Conservation (phyloP, 2,888 invertebrate species). For the Phengaris arion region DNA sequence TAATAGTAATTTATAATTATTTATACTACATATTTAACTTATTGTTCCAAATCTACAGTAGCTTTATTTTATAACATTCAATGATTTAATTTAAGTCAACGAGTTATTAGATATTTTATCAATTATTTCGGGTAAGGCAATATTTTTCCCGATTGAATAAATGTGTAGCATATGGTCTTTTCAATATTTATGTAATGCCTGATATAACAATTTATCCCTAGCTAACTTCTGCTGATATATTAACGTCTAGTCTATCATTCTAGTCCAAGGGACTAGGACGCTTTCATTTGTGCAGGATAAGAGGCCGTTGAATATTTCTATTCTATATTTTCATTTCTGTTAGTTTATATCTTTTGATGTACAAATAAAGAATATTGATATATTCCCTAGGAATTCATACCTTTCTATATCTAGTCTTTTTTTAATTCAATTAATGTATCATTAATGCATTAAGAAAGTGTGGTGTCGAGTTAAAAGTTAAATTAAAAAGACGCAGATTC, state of each 20-base stretch:
- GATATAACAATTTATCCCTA: constrained; percentile 13
- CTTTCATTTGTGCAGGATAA: constrained; percentile 3
- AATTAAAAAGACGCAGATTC: background rate
- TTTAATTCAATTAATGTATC: background rate
- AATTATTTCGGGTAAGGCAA: constrained; percentile 8
- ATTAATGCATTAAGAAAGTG: background rate
- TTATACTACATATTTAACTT: background rate
- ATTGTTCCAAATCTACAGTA: background rate
- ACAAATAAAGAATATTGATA: background rate
- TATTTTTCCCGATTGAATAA: constrained; percentile 14
- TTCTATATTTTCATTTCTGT: background rate
- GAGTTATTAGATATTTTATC: background rate
- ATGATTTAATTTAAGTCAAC: background rate
- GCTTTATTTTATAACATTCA: background rate
- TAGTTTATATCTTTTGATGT: background rate
- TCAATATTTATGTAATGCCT: constrained; percentile 27
- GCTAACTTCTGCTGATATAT: constrained; percentile 15
- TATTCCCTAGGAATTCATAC: background rate
- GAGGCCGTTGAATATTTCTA: constrained; percentile 8
- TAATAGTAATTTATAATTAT: too few species aligned
- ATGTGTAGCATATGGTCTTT: constrained; percentile 18
- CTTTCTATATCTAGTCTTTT: background rate
- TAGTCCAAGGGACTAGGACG: constrained; percentile 13
- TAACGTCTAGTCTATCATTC: background rate
- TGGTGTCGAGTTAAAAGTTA: background rate